Evolutionary conservation across 2,113 vertebrate species (phyloP).

Genomic region (Tricholaema leucomelas): DNA sequence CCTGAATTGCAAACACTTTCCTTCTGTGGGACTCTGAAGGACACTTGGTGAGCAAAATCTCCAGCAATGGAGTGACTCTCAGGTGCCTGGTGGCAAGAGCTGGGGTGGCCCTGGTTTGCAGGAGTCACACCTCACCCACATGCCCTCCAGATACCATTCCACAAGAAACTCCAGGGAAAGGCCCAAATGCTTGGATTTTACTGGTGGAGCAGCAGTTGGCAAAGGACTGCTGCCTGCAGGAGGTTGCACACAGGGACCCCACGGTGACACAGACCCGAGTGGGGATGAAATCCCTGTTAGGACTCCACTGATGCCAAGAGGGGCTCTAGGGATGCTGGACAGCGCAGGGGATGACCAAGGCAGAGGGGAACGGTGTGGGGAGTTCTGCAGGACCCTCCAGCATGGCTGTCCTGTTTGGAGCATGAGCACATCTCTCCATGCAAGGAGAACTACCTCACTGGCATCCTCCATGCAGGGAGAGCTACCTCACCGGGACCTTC

Average conservation of each 20-base stretch:
- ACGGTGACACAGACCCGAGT: not conserved
- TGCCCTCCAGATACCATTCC: not conserved
- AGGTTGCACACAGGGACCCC: not conserved
- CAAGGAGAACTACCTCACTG: not conserved
- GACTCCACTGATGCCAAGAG: not conserved
- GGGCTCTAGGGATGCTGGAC: not conserved
- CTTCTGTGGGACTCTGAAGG: not conserved
- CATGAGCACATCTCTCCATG: not conserved
- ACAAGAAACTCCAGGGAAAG: not conserved
- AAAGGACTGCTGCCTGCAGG: not conserved
- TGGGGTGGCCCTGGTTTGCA: not conserved
- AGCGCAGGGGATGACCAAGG: not conserved
- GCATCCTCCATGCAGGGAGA: not conserved
- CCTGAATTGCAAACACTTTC: accelerated
- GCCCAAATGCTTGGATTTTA: not conserved
- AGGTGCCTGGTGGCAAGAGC: not conserved
- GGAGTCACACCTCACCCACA: no score
- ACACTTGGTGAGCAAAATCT: not conserved
- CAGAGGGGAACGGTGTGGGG: not conserved
- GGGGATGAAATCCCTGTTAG: not conserved
- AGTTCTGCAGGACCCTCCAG: not conserved
- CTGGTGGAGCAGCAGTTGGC: not conserved
- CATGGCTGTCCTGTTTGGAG: accelerated
- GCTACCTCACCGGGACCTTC: not conserved
- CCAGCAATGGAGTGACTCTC: not conserved